Base-by-base conservation (phyloP, 2,113 vertebrate species). In the Acanthochromis polyacanthus region DNA sequence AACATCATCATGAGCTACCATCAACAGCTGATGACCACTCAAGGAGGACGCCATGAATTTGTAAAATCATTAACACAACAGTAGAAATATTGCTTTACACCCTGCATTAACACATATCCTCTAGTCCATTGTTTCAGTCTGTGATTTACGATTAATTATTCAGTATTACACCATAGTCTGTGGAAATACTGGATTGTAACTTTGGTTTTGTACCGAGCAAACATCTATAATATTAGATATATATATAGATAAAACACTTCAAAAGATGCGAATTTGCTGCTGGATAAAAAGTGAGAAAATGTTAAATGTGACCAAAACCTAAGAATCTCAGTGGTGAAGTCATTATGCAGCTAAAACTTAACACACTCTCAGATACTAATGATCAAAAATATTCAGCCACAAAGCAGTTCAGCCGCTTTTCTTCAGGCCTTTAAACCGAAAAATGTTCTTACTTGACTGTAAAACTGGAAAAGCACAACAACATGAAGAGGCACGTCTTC, bases 371-470 rank as follows among this genome's bases (percentile, higher is more conserved):
- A 53, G 23, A 60, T 10, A 32, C 30, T 10, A 23, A 71, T 19
- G 63, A 10, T 70, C 48, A 58, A 57, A 38, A 70, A 52, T 50
- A 11, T 52, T 28, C 15, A 25, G 5, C 17, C 25, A 50, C 10
- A 66, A 53, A 78, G 23, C 19, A 16, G 19, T 65, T 48, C 14
- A 51, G 28, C 10, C 5, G 45, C 28, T 64, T 53, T 5, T 68
- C 15, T 58, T 75, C 46, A 75, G 5, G 53, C 68, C 28, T 45
- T 53, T 17, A 38, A 66, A 58, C 5, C 43, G 36, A 40, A 64
- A 22, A 12, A 43, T 15, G 30, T 45, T 67, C 20, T 70, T 3
- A 43, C n/a, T 46, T 30, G 5, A 52, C 10, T 22, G n/a, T 23
- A 59, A 43, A 59, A 36, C 12, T 32, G 38, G 15, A 71, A 17